These are phyloP conservation scores for Geotrupes spiniger DNA, from an alignment of 2,888 invertebrate genomes.

Conservation along the genomic window DNA sequence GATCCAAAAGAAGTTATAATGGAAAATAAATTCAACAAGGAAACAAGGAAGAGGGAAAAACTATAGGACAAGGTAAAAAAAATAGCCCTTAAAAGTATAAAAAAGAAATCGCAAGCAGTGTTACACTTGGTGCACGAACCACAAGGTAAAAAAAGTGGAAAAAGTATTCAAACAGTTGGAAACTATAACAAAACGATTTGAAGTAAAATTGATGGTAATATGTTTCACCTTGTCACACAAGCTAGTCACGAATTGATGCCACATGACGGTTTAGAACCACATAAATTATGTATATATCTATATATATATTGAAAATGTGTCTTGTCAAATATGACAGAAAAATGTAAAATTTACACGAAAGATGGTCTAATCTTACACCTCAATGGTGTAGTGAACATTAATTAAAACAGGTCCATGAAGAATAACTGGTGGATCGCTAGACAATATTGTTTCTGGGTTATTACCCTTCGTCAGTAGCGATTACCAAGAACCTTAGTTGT, in stretches of 20 bases:
- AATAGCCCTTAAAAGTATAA: constrained; percentile 73
- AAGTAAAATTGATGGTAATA: constrained; percentile 92
- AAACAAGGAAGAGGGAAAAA: constrained; percentile 90
- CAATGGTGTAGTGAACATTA: too few species aligned
- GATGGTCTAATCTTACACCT: too few species aligned
- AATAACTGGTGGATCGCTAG: too few species aligned
- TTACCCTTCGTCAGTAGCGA: too few species aligned
- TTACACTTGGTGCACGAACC: constrained; percentile 95
- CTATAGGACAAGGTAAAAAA: constrained; percentile 86
- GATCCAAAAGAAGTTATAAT: constrained; percentile 80
- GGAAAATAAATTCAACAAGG: constrained; percentile 92
- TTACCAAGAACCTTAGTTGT: too few species aligned
- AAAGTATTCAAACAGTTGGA: constrained; percentile 86
- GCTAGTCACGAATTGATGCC: constrained; percentile 94
- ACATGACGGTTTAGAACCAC: constrained; percentile 91
- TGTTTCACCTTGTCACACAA: constrained; percentile 93
- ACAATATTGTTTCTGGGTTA: too few species aligned
- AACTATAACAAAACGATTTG: constrained; percentile 84
- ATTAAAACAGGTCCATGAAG: too few species aligned
- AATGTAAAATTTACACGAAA: too few species aligned
- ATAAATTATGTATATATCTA: too few species aligned
- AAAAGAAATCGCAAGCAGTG: constrained; percentile 84
- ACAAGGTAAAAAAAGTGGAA: constrained; percentile 82
- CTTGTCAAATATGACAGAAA: constrained; percentile 88
- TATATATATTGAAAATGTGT: constrained; percentile 85